Evolutionary conservation across 1,140 invertebrate genomes (phyloP).

Genomic region (Sminthurides bifidus): DNA sequence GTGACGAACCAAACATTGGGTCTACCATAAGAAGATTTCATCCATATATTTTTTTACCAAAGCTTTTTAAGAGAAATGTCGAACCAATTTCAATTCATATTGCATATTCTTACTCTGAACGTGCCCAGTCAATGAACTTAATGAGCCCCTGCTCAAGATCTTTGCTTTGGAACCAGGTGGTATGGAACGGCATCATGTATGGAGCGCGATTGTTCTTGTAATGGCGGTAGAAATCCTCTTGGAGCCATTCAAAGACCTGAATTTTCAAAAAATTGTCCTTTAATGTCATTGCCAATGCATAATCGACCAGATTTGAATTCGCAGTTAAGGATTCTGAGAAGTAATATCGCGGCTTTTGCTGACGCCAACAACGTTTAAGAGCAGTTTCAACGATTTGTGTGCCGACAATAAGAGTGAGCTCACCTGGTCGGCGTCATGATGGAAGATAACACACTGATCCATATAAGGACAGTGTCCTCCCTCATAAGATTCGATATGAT

Average conservation of each 20-base stretch:
- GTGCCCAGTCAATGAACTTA: conserved; percentile 73
- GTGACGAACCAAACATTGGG: conserved; percentile 75
- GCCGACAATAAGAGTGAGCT: conserved; percentile 14
- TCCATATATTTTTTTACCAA: conserved; percentile 2
- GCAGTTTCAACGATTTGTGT: neutral
- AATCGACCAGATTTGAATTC: too few relatives aligned
- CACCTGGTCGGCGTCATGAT: conserved; percentile 67
- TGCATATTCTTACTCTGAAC: conserved; percentile 49
- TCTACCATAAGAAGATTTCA: conserved; percentile 21
- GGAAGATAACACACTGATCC: conserved; percentile 85
- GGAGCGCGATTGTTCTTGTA: conserved; percentile 79
- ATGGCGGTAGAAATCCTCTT: conserved; percentile 76
- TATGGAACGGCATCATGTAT: conserved; percentile 88
- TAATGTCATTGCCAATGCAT: too few relatives aligned
- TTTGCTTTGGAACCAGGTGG: conserved; percentile 88
- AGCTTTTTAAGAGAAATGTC: neutral
- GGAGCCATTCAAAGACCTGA: conserved; percentile 68
- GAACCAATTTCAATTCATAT: neutral
- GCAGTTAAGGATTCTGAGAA: too few relatives aligned
- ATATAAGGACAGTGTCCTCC: conserved; percentile 84
- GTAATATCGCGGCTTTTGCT: too few relatives aligned
- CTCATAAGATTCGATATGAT: conserved; percentile 76
- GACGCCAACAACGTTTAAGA: too few relatives aligned
- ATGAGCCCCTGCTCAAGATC: conserved; percentile 65
- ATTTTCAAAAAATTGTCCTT: neutral